These are phyloP conservation scores for Neodiprion virginianus DNA, from an alignment of 1,140 invertebrate genomes.

Conservation along the genomic window DNA sequence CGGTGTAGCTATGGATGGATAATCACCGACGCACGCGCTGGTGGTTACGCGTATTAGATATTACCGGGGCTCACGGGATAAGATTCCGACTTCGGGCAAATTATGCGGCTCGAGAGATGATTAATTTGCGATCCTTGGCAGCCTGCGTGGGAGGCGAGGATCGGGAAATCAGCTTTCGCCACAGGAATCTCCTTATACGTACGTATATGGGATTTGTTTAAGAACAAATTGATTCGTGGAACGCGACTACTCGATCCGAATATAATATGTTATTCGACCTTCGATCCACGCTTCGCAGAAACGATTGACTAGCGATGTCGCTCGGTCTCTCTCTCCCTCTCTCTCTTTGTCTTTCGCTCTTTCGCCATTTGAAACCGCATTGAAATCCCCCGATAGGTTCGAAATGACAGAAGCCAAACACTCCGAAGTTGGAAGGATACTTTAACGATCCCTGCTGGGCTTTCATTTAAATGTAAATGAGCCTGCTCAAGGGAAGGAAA, in stretches of 20 bases:
- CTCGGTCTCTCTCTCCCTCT: background rate
- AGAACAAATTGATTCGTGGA: background rate
- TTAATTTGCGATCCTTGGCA: background rate
- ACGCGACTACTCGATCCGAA: background rate
- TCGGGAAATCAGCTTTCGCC: background rate
- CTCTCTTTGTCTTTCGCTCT: too few relatives aligned
- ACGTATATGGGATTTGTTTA: background rate
- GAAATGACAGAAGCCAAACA: conserved; percentile 1
- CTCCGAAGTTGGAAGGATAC: conserved; percentile 3
- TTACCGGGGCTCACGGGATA: background rate
- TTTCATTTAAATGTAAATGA: conserved; percentile 51
- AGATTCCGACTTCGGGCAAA: background rate
- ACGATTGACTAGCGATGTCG: background rate
- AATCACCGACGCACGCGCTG: too few relatives aligned
- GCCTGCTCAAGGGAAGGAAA: background rate
- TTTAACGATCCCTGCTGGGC: conserved; percentile 11
- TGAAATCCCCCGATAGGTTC: background rate
- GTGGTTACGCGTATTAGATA: too few relatives aligned
- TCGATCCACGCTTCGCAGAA: background rate
- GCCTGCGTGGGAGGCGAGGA: background rate
- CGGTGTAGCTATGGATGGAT: too few relatives aligned
- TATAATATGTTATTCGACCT: too few relatives aligned
- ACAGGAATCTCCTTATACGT: background rate
- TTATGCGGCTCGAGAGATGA: background rate
- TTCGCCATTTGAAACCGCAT: background rate